Conservation (phyloP, 1,140 invertebrate genomes). For the Drosophila dunni region DNA sequence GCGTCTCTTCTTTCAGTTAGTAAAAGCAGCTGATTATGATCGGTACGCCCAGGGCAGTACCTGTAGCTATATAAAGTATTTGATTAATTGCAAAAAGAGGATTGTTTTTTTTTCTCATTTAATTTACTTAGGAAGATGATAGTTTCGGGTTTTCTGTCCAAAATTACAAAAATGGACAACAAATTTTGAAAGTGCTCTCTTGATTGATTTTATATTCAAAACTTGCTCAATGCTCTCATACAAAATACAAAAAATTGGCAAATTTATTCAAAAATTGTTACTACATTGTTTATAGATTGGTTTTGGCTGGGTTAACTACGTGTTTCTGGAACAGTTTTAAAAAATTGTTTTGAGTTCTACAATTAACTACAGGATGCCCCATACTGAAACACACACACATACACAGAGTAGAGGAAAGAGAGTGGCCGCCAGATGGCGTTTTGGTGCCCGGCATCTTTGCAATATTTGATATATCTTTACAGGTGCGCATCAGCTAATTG, state of each 20-base stretch:
- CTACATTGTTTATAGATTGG: slow-evolving; percentile 8
- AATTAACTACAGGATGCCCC: slow-evolving; percentile 27
- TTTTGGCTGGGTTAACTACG: slow-evolving; percentile 22
- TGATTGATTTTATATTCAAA: slow-evolving; percentile 39
- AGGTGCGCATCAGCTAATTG: slow-evolving; percentile 39
- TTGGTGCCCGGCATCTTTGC: slow-evolving; percentile 48
- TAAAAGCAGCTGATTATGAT: slow-evolving; percentile 57
- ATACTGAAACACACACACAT: slow-evolving; percentile 32
- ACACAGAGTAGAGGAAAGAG: not conserved
- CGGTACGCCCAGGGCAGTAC: slow-evolving; percentile 22
- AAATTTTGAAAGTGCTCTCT: slow-evolving; percentile 56
- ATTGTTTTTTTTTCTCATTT: slow-evolving; percentile 18
- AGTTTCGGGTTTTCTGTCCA: slow-evolving; percentile 21
- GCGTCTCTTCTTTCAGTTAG: slow-evolving; percentile 36
- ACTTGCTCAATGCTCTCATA: slow-evolving; percentile 55
- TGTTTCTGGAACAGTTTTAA: slow-evolving; percentile 2
- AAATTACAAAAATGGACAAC: slow-evolving; percentile 31
- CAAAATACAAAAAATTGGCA: slow-evolving; percentile 36
- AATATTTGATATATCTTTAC: slow-evolving; percentile 79
- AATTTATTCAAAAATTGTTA: not conserved
- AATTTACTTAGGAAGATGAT: slow-evolving; percentile 28
- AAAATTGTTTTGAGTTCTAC: slow-evolving; percentile 1
- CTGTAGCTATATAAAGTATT: slow-evolving; percentile 27
- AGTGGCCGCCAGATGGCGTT: slow-evolving; percentile 41
- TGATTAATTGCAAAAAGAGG: slow-evolving; percentile 19